Evolutionary conservation across 2,888 invertebrate genomes (phyloP), one percentile per base, ranked within the genome.

Genomic region (Drosophila cracens): DNA sequence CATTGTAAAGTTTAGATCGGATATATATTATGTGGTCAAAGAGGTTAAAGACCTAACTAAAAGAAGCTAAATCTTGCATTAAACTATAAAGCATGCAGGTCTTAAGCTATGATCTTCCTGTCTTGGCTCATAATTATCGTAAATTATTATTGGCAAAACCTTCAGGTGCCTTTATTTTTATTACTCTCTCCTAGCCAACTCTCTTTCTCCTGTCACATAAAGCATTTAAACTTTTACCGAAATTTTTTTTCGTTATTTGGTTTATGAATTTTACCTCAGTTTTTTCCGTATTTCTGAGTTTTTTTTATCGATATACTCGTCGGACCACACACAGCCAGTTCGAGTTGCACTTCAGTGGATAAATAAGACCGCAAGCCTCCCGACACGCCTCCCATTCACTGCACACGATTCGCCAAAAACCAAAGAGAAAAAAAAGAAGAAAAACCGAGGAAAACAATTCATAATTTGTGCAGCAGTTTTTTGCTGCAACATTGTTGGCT

Each of bases 241-340:
- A 27, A 5, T 7, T 27, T 46, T 54, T 27, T 36, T 49, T 31
- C 0, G 2, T 3, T 29, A 43, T 31, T 43, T 31, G 1, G 48
- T 36, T 54, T 31, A 56, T 74, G 76, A 74, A 70, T 72, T 76
- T 70, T 79, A 66, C 18, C 52, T 59, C 36, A 49, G 71, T 64
- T 79, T 73, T 72, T 29, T 63, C 66, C 73, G 64, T 29, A 21
- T 6, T 51, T 36, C 43, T 56, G 40, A 18, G 1, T 56, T 21
- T 29, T 25, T 43, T 61, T 76, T 85, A 82, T 82, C 70, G 79
- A 81, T 81, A 86, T 85, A 71, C 86, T 85, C 61, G 60, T 75
- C 67, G 60, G 74, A 67, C 85, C 85, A 70, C 86, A 81, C 82
- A 85, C 67, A 38, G 56, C 56, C n/a, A 38, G 38, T 38, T 38